Base-by-base conservation (phyloP, 2,888 invertebrate genomes). In the Ceramica pisi region DNA sequence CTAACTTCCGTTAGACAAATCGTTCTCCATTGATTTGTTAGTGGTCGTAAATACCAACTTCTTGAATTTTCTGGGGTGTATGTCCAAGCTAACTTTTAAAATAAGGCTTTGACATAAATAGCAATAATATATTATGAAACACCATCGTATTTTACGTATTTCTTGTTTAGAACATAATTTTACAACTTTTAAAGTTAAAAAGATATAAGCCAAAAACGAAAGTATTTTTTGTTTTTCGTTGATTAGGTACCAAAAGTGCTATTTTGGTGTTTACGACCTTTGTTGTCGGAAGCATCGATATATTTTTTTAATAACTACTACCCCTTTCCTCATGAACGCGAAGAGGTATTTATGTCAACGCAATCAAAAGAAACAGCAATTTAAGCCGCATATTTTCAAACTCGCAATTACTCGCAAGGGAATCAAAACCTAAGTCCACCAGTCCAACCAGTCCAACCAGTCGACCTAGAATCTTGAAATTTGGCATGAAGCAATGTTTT, bases 121-220 rank as follows among this genome's bases (percentile, higher is more conserved):
- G 61, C 61, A 62, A 62, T 61, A 48, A 48, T 62, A 62, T 62
- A 61, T 35, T 61, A 46, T 61, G 31, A 61, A 61, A 61, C 61
- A 48, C 46, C 61, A 61, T 61, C 46, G 26, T 46, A 46, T 46
- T 61, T 56, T 31, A 31, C 31, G 31, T 31, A 31, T 31, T 31
- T 31, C 31, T 31, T 31, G 31, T 31, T 6, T 31, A 56, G n/a
- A 56, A 56, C 35, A 56, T n/a, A n/a, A 56, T 56, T 38, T 57
- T 57, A 57, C 38, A 57, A 60, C 44, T 63, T 63, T 51, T 51
- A 51, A 63, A 63, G 50, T 63, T 63, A 63, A 63, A 63, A 63
- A 63, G 38, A 63, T 63, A 63, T 63, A 63, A 63, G 63, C 38
- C 63, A 63, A 63, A 51, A 63, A 63, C 63, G 63, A 63, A 51